Evolutionary conservation across 2,797 vertebrate species (phyloP), one percentile per base, ranked within the genome.

Genomic region (Caiman crocodilus): DNA sequence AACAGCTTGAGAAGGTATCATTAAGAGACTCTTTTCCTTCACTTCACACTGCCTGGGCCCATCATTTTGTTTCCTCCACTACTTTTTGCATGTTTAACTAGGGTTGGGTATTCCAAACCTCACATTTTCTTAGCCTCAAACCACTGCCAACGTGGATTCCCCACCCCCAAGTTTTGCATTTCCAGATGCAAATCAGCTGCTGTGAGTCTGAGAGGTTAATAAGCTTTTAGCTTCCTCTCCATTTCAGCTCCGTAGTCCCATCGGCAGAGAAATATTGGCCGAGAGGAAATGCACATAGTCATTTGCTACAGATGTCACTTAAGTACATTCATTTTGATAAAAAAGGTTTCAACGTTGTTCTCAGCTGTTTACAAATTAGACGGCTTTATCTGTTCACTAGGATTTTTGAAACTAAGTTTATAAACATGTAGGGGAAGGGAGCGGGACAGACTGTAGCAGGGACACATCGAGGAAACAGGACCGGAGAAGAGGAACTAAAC

Each of bases 141-240:
- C 63, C 75, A 71, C 84, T 35, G 75, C 61, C 88, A 85, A 90
- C 85, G 30, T 18, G 30, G 30, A 20, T 67, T 20, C 2, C 17
- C 13, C n/a, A 30, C 17, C 30, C 30, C 30, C 84, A 84, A 84
- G 90, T 82, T 88, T 8, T 92, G 86, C 82, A 82, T 76, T 56
- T 92, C 90, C 94, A 94, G 92, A 90, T 94, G 95, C 90, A 86
- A 88, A 76, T 95, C 94, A 89, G 88, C 76, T 87, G 88, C 82
- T 93, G 55, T 85, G 82, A 85, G 90, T 91, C 79, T 30, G 89
- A 78, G 78, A 94, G 88, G 60, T 84, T 92, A 91, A 95, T 0
- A 16, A 95, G 96, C 87, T 94, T 89, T 93, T 87, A 94, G 89
- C 86, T 82, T 92, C 92, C 80, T 90, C 86, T 63, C 65, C n/a